A percentile compares a stretch with the other conserved stretches of the same genome.
Conservation (phyloP, 2,888 invertebrate genomes). For the Piscicola geometra region DNA sequence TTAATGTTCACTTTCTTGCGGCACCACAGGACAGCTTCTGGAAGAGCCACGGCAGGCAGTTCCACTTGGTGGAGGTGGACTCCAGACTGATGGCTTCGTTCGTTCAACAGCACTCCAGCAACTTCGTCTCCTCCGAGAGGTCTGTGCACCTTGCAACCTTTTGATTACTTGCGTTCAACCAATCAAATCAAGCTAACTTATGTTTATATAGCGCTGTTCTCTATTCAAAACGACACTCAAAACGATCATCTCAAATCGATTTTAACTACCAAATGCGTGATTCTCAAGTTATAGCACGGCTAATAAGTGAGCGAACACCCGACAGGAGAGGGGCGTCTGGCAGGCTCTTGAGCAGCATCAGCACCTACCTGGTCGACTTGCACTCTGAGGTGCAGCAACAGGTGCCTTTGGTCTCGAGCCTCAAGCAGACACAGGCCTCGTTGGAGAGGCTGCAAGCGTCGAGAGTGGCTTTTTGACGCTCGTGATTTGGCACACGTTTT, state of each 20-base stretch:
- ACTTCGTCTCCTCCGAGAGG: too few species aligned
- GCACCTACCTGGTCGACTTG: constrained; percentile 69
- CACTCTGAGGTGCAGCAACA: constrained; percentile 58
- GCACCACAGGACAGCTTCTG: constrained; percentile 77
- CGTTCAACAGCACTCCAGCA: constrained; percentile 63
- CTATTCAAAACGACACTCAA: too few species aligned
- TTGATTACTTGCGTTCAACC: too few species aligned
- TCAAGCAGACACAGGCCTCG: constrained; percentile 20
- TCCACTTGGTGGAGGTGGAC: constrained; percentile 75
- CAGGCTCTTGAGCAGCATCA: constrained; percentile 70
- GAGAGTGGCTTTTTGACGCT: too few species aligned
- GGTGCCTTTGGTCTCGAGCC: background rate
- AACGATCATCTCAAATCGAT: too few species aligned
- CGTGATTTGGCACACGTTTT: too few species aligned
- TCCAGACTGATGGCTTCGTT: constrained; percentile 69
- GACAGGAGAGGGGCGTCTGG: constrained; percentile 67
- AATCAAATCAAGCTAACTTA: too few species aligned
- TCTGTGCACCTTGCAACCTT: too few species aligned
- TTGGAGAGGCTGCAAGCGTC: background rate
- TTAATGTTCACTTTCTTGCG: background rate
- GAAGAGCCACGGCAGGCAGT: constrained; percentile 77
- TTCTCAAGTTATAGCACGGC: too few species aligned
- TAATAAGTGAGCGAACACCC: too few species aligned
- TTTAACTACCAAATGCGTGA: too few species aligned
- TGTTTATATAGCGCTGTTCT: too few species aligned